Conservation (phyloP, 1,140 invertebrate species). For the Mycetomoellerius zeteki region DNA sequence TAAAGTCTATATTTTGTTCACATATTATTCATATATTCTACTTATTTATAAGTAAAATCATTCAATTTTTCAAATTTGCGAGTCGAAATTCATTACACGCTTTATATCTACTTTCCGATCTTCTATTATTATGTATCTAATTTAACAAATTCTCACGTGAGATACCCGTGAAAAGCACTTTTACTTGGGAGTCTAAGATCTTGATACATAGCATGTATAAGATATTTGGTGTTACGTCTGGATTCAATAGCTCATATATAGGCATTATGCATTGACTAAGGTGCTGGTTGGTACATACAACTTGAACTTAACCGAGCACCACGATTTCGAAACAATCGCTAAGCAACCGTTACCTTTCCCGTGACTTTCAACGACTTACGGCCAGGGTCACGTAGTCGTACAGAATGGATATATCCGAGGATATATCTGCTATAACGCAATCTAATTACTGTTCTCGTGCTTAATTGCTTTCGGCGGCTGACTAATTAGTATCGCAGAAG, state of each 20-base stretch:
- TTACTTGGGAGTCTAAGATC: not conserved
- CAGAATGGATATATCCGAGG: constrained; percentile 14
- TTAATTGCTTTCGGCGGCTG: constrained; percentile 48
- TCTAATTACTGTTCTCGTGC: constrained; percentile 45
- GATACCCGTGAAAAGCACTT: not conserved
- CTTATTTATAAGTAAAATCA: not conserved
- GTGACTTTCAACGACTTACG: constrained; percentile 53
- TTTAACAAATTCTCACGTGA: not conserved
- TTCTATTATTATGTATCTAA: not conserved
- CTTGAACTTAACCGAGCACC: constrained; percentile 68
- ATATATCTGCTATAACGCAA: constrained; percentile 40
- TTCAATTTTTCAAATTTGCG: not conserved
- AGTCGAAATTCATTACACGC: not conserved
- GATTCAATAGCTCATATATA: not conserved
- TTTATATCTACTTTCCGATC: constrained; percentile 14
- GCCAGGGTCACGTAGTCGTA: constrained; percentile 38
- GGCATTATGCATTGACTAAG: not conserved
- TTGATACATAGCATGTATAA: not conserved
- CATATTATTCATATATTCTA: not conserved
- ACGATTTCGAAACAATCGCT: constrained; percentile 75
- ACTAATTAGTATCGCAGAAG: constrained; percentile 38
- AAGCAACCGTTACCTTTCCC: constrained; percentile 74
- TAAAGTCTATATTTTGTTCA: not conserved
- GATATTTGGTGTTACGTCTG: not conserved
- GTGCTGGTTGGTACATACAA: constrained; percentile 20